Evolutionary conservation across 2,113 vertebrate species (phyloP).

Genomic region (Chaenogobius annularis): DNA sequence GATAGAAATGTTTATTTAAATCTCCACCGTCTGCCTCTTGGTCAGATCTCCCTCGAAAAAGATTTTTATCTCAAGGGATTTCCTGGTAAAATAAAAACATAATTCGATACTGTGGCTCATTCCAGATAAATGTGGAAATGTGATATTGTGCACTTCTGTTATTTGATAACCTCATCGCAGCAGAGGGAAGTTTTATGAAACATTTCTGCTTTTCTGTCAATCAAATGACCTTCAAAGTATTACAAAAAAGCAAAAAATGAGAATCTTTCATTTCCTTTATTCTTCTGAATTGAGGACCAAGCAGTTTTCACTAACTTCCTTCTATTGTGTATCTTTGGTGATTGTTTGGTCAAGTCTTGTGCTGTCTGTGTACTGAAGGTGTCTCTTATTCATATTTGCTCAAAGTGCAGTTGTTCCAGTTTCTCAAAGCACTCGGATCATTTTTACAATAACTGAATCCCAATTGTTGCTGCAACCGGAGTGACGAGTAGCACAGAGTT

Average conservation of each 20-base stretch:
- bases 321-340: neutral
- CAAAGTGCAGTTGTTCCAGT: slow-evolving; percentile 64
- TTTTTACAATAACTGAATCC: slow-evolving; percentile 29
- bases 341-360: slow-evolving; percentile 20
- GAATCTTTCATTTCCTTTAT: neutral
- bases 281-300: neutral
- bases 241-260: neutral
- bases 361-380: slow-evolving; percentile 68
- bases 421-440: slow-evolving; percentile 38
- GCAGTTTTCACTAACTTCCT: neutral
- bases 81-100: no score
- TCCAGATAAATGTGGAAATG: no score
- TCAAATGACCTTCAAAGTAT: neutral
- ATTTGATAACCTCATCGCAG: neutral
- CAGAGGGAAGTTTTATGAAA: neutral
- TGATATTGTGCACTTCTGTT: no score
- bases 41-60: no score
- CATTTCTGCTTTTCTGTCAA: neutral
- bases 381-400: slow-evolving; percentile 57
- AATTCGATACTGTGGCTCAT: no score
- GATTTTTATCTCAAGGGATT: no score
- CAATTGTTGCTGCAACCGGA: slow-evolving; percentile 8
- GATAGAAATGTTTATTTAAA: no score
- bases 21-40: no score
- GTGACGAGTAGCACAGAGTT: slow-evolving; percentile 25